Conservation (phyloP, 2,888 invertebrate genomes). For the Chrysolina haemoptera region DNA sequence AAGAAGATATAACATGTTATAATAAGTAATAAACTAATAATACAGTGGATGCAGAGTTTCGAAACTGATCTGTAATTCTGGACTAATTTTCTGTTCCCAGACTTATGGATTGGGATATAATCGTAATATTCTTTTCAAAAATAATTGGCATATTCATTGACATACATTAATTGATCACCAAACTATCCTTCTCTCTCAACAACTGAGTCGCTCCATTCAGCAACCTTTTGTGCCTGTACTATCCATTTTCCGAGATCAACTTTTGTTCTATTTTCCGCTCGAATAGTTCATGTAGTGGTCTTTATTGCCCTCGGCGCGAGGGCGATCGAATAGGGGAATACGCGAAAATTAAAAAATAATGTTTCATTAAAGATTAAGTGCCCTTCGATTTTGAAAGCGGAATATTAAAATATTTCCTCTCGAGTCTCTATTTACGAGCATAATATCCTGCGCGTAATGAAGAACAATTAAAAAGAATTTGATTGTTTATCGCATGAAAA, state of each 20-base stretch:
- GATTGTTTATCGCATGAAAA: conserved; percentile 5
- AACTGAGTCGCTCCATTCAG: not conserved
- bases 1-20: too few species aligned
- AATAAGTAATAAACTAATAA: too few species aligned
- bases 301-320: conserved; percentile 53
- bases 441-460: conserved; percentile 19
- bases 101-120: too few species aligned
- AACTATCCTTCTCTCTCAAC: too few species aligned
- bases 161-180: too few species aligned
- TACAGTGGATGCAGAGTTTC: too few species aligned
- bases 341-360: conserved; percentile 59
- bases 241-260: conserved; percentile 42
- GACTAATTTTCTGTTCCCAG: too few species aligned
- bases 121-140: too few species aligned
- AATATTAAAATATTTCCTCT: conserved; percentile 49
- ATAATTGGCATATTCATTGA: too few species aligned
- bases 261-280: conserved; percentile 64
- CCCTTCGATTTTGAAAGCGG: conserved; percentile 51
- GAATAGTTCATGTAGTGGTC: conserved; percentile 54
- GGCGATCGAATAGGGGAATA: conserved; percentile 52
- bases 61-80: too few species aligned
- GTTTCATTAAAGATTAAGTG: conserved; percentile 56
- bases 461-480: conserved; percentile 31
- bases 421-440: conserved; percentile 13
- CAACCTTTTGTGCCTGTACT: conserved; percentile 22